Conservation (phyloP, 2,797 vertebrate genomes). For the Rhinichthys osculus region DNA sequence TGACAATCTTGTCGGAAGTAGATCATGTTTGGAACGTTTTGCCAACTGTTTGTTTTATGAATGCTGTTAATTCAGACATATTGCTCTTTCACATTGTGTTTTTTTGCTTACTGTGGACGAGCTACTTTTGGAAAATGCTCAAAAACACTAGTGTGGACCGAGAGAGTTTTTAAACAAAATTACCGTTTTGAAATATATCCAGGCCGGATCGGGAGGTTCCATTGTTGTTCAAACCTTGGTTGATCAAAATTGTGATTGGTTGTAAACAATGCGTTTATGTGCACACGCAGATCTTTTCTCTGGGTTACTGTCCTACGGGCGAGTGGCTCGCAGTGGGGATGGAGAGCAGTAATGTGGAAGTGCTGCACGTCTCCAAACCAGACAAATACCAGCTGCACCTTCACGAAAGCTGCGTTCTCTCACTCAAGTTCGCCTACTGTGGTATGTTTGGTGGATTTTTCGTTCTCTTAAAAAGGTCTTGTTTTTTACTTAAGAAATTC, state of each 20-base stretch:
- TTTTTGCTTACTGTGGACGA: not conserved
- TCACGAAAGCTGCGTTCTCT: slow-evolving; percentile 96
- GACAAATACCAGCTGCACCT: slow-evolving; percentile 98
- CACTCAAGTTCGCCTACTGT: slow-evolving; percentile 95
- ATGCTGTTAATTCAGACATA: not conserved
- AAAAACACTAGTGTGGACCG: not conserved
- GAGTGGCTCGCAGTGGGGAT: slow-evolving; percentile 96
- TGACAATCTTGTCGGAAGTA: not conserved
- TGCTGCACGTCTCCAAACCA: slow-evolving; percentile 93
- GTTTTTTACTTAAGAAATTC: not conserved
- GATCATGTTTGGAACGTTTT: not conserved
- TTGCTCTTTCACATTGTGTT: not conserved
- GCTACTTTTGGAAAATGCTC: too few relatives aligned
- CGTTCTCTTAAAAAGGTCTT: not conserved
- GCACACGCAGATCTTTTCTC: slow-evolving; percentile 86
- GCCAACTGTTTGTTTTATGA: not conserved
- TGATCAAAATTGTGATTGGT: not conserved
- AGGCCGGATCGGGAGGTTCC: not conserved
- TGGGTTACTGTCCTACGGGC: slow-evolving; percentile 94
- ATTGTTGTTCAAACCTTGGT: not conserved
- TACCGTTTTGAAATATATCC: not conserved
- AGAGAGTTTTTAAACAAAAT: not conserved
- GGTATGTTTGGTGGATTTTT: slow-evolving; percentile 75
- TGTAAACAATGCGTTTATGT: not conserved
- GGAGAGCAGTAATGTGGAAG: slow-evolving; percentile 98